Base-by-base conservation (phyloP, 1,140 invertebrate species). In the Trissolcus basalis region DNA sequence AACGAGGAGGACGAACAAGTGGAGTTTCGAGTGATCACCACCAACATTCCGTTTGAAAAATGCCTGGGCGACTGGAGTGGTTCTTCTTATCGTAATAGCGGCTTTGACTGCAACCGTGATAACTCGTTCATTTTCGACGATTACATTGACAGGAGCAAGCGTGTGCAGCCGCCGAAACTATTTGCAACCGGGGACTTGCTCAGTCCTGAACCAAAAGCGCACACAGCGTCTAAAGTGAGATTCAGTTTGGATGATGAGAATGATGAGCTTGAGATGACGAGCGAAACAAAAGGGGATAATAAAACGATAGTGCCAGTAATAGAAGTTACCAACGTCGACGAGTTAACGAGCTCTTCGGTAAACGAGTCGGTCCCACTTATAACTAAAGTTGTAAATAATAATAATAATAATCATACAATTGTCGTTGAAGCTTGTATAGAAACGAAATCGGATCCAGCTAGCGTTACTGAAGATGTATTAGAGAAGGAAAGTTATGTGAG, bases 11-110 rank as follows among this genome's bases (percentile, higher is more conserved):
- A 78, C 0, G 75, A 73, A 11, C 48, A 80, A n/a, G 69, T 83
- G 9, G 82, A 80, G 19, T 88, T 88, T 58, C 79, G 84, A 2
- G 81, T 88, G 0, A 87, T 85, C 0, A 88, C 86, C 0, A 87
- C 86, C 0, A 83, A 83, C 41, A 49, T 83, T 0, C 86, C 86
- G 0, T 88, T 88, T 33, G 85, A 85, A 35, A 85, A 82, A 51
- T 86, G 79, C 43, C 45, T 85, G 2, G 79, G 59, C 4, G 55
- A 49, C 12, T 85, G 81, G 83, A 76, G 55, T 3, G 48, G 44
- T 4, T 50, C 69, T 0, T 80, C 70, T 14, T 55, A 80, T 27
- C 19, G 6, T 0, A 51, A 76, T 7, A 48, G 56, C 4, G 43
- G 74, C 49, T 19, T 71, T 47, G n/a, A 61, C 19, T 3, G 0